Percentiles rank a stretch among this genome's conserved stretches.
These are phyloP conservation scores for Alcedo quadribrachys DNA, from an alignment of 2,797 vertebrate species.

Conservation along the genomic window DNA sequence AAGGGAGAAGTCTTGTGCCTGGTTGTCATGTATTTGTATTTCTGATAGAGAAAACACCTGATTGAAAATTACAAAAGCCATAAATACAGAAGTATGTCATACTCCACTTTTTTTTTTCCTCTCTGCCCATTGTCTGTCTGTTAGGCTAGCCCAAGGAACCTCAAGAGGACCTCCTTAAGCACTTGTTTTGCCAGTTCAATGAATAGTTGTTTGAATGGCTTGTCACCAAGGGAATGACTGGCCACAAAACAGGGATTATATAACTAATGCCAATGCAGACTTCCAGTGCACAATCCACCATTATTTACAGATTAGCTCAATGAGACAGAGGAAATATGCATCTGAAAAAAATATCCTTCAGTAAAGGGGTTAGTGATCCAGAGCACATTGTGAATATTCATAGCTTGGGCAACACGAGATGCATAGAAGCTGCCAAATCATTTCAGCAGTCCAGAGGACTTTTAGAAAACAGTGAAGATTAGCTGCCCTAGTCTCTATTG, in stretches of 20 bases:
- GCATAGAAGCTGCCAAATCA: background rate
- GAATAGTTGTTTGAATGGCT: background rate
- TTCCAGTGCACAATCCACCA: background rate
- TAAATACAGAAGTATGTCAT: background rate
- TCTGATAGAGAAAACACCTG: background rate
- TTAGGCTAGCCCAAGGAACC: background rate
- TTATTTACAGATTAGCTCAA: conserved; percentile 5
- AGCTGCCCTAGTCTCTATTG: background rate
- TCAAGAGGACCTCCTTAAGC: background rate
- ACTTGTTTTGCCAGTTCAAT: background rate
- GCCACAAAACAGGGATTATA: background rate
- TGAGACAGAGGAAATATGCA: background rate
- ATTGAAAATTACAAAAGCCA: background rate
- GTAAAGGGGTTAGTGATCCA: background rate
- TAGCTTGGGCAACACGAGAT: background rate
- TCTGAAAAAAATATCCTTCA: background rate
- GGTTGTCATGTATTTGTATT: rapidly evolving
- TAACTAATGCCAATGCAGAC: background rate
- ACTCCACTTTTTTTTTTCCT: background rate
- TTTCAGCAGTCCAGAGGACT: background rate
- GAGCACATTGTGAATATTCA: background rate
- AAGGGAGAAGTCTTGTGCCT: background rate
- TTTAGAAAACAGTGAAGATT: background rate
- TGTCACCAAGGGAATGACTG: background rate
- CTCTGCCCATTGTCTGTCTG: background rate